Evolutionary conservation across 2,888 invertebrate species (phyloP), one percentile per base, ranked within the genome.

Genomic region (Brachyptera putata): DNA sequence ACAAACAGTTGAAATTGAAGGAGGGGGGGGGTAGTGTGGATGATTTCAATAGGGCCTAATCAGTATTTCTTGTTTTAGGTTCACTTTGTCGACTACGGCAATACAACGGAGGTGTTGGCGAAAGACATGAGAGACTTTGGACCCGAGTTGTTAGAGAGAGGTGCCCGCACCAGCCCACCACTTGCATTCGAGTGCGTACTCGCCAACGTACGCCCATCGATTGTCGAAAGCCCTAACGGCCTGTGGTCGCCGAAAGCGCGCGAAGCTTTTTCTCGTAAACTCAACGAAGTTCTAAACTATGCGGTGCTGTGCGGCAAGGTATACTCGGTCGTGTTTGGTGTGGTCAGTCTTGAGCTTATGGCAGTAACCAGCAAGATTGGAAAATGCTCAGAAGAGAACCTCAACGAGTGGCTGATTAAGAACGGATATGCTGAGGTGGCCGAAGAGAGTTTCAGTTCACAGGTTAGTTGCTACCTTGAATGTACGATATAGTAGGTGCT

Each of bases 11-110:
- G n/a, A n/a, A n/a, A n/a, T n/a, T n/a, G n/a, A n/a, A n/a, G n/a
- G n/a, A n/a, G n/a, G n/a, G n/a, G n/a, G n/a, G n/a, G n/a, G n/a
- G n/a, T n/a, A n/a, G n/a, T n/a, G n/a, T n/a, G n/a, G n/a, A n/a
- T n/a, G n/a, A n/a, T n/a, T n/a, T n/a, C n/a, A n/a, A n/a, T n/a
- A n/a, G n/a, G n/a, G n/a, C n/a, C n/a, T n/a, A n/a, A n/a, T n/a
- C n/a, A n/a, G n/a, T n/a, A n/a, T n/a, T n/a, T n/a, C n/a, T n/a
- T n/a, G 7, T 30, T 70, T 26, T 72, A 87, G 83, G 83, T 93
- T 3, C 77, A 83, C 56, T 92, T 86, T 71, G 82, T 94, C 56
- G 95, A 95, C 76, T 87, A 82, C 72, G 95, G 95, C 14, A 83
- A 84, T 67, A 76, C 72, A 16, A 79, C 75, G 0, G 73, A 75